Conservation (phyloP, 2,888 invertebrate species). For the Pimpla rufipes region DNA sequence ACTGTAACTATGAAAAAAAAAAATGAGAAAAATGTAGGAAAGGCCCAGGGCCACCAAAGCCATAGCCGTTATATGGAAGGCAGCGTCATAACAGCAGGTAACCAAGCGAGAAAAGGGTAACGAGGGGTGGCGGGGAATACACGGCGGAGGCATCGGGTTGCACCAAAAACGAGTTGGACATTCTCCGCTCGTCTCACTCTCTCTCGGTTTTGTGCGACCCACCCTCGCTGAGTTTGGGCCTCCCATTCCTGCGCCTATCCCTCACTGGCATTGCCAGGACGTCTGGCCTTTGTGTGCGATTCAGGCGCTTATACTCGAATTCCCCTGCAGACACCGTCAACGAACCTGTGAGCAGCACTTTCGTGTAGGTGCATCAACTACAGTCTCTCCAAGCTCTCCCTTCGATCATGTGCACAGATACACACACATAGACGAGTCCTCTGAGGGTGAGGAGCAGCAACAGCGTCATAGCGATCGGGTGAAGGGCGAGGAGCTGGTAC, state of each 20-base stretch:
- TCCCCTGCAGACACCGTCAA: slow-evolving; percentile 24
- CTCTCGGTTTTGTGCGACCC: slow-evolving; percentile 8
- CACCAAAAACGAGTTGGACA: slow-evolving; percentile 31
- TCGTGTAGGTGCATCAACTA: not conserved
- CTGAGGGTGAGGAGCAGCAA: slow-evolving; percentile 22
- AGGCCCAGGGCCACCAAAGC: slow-evolving; percentile 18
- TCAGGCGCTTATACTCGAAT: slow-evolving; percentile 35
- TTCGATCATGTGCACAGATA: slow-evolving; percentile 9
- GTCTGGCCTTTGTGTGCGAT: slow-evolving; percentile 43
- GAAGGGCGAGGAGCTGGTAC: slow-evolving; percentile 32
- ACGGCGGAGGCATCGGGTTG: slow-evolving; percentile 39
- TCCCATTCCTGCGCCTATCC: not conserved
- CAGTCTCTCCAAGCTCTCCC: slow-evolving; percentile 9
- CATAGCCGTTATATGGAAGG: not conserved
- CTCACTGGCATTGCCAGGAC: slow-evolving; percentile 16
- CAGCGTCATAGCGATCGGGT: slow-evolving; percentile 42
- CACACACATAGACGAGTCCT: slow-evolving; percentile 9
- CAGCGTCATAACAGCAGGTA: slow-evolving; percentile 8
- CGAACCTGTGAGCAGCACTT: not conserved
- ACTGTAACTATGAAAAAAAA: slow-evolving; percentile 52
- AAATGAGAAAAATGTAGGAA: slow-evolving; percentile 36
- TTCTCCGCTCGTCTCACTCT: slow-evolving; percentile 10
- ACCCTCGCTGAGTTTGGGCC: not conserved
- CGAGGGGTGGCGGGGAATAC: slow-evolving; percentile 10
- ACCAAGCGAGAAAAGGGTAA: slow-evolving; percentile 38